Evolutionary conservation across 2,888 invertebrate species (phyloP).

Genomic region (Nomada fucata): DNA sequence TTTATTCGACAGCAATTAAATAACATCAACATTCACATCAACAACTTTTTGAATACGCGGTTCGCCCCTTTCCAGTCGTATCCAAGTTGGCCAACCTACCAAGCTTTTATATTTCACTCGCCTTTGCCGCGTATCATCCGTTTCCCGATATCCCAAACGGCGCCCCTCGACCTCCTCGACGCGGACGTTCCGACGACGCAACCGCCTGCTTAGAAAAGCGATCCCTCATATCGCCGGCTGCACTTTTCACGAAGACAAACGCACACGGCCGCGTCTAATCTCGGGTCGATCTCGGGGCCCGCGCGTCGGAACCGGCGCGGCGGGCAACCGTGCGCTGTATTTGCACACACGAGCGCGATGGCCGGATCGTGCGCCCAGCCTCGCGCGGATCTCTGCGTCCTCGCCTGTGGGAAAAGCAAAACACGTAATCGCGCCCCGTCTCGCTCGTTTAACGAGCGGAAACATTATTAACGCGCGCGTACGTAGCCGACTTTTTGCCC

Average conservation of each 20-base stretch:
- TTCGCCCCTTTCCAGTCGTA: too few species aligned
- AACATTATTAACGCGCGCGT: constrained; percentile 80
- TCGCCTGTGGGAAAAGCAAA: constrained; percentile 65
- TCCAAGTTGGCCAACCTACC: too few species aligned
- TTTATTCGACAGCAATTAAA: too few species aligned
- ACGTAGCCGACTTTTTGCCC: constrained; percentile 58
- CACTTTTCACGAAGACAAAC: constrained; percentile 41
- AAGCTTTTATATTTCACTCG: background rate
- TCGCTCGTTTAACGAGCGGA: constrained; percentile 79
- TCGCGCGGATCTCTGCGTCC: background rate
- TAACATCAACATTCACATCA: too few species aligned
- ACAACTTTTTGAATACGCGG: too few species aligned
- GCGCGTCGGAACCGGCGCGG: constrained; percentile 5
- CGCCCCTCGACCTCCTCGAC: too few species aligned
- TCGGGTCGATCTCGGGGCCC: constrained; percentile 38
- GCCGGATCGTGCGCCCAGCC: background rate
- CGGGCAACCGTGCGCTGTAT: constrained; percentile 10
- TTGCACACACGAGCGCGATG: constrained; percentile 6
- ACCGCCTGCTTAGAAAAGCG: constrained; percentile 7
- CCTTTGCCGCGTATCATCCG: background rate
- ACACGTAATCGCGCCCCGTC: constrained; percentile 65
- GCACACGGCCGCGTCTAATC: constrained; percentile 41
- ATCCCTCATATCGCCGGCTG: constrained; percentile 38
- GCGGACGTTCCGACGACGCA: background rate
- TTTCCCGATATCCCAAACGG: too few species aligned